Conservation (phyloP, 2,797 vertebrate species). For the Leucoraja ocellata region DNA sequence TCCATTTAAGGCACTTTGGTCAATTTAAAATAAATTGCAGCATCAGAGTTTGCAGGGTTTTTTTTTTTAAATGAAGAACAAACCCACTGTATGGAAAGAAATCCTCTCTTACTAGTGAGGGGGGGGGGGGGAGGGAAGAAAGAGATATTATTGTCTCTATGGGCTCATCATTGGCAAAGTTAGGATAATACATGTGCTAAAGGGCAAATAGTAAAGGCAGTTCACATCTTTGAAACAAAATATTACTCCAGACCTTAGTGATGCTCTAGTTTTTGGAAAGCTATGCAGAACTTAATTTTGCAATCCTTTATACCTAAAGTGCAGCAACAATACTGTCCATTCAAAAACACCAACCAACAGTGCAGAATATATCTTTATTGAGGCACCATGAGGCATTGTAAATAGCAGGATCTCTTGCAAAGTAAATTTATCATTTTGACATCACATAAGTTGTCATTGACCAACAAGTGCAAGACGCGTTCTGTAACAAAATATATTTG, state of each 20-base stretch:
- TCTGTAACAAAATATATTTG: conserved; percentile 69
- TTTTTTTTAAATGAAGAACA: too few relatives aligned
- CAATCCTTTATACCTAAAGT: background rate
- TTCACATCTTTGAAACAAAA: background rate
- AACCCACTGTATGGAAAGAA: too few relatives aligned
- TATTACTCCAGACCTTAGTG: background rate
- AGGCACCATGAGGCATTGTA: conserved; percentile 69
- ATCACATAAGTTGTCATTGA: conserved; percentile 55
- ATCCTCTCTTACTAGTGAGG: too few relatives aligned
- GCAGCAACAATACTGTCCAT: background rate
- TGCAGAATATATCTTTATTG: conserved; percentile 73
- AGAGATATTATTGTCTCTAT: too few relatives aligned
- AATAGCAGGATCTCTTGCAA: conserved; percentile 54
- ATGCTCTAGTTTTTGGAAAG: background rate
- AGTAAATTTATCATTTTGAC: conserved; percentile 51
- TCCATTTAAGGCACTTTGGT: too few relatives aligned
- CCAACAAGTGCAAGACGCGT: conserved; percentile 58
- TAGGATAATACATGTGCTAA: too few relatives aligned
- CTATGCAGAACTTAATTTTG: background rate
- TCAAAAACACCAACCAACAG: conserved; percentile 41
- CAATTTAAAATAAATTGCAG: too few relatives aligned
- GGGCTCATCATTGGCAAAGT: too few relatives aligned
- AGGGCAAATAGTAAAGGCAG: too few relatives aligned
- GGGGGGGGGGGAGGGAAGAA: too few relatives aligned
- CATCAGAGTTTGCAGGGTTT: too few relatives aligned